Base-by-base conservation (phyloP, 2,113 vertebrate species). In the Ailurus styani region DNA sequence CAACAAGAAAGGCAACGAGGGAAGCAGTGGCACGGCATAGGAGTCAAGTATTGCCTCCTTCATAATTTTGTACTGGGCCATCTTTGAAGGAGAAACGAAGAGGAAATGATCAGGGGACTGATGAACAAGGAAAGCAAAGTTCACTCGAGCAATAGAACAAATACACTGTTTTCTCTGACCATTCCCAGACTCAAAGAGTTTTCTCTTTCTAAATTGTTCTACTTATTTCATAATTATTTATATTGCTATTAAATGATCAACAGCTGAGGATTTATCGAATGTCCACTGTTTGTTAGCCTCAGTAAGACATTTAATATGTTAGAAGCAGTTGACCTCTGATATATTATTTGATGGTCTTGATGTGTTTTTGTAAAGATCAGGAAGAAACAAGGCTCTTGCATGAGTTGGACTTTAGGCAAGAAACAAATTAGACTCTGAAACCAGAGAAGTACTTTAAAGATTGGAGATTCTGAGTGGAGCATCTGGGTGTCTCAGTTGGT, bases 261-360 rank as follows among this genome's bases (percentile, higher is more conserved):
- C 55, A 66, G 55, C 34, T 94, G 42, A 88, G 70, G 20, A 73
- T 93, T 90, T 95, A 86, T 78, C 79, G 86, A 87, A 90, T 55
- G 42, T 87, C 68, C 45, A 2, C 75, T 84, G 23, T 23, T 93
- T 34, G 79, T 91, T 55, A 83, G 64, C 83, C 66, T 37, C 83
- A 95, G 87, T 40, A 83, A 89, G 79, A 68, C 31, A 42, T 47
- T 95, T 50, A 5, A 4, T 87, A 37, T 92, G 79, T 90, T 83
- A 87, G 90, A 91, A 91, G 87, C 21, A 87, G 78, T 73, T 96
- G 92, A 95, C 87, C 94, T 96, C 54, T 87, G 83, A 92, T 93
- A 40, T 50, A 37, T 50, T 91, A 52, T 97, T 79, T 86, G n/a
- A 87, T 90, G 66, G 57, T 40, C 95, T 95, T 93, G 94, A 96